phyloP scores from a whole-genome alignment of 2,113 vertebrate species.

The Promerops cafer region DNA sequence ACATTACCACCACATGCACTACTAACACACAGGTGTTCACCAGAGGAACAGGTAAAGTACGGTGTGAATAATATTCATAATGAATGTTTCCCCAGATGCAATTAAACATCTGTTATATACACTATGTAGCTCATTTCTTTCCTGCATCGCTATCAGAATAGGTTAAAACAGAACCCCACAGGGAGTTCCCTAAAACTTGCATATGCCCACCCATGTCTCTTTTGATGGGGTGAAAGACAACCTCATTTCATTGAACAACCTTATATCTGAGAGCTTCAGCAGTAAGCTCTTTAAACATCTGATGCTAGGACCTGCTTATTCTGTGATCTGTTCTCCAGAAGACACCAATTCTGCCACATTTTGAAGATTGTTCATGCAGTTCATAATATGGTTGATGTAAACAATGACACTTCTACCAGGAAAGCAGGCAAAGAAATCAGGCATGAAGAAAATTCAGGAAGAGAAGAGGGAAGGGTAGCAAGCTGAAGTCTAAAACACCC shows the following conservation, averaged over 20 bases:
- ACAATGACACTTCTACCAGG: not conserved
- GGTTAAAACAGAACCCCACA: not conserved
- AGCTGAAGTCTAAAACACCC: not conserved
- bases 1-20: constrained; percentile 69
- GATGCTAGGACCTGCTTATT: not conserved
- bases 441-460: not conserved
- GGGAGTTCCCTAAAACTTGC: not conserved
- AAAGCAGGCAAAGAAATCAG: not conserved
- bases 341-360: not conserved
- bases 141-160: not conserved
- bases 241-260: not conserved
- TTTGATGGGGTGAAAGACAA: not conserved
- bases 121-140: constrained; percentile 36
- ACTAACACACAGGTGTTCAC: constrained; percentile 60
- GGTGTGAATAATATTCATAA: constrained; percentile 45
- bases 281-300: not conserved
- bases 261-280: not conserved
- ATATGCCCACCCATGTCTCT: not conserved
- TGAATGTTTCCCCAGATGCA: constrained; percentile 56
- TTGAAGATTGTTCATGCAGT: not conserved
- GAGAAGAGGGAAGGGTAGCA: not conserved
- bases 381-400: not conserved
- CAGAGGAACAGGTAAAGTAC: constrained; percentile 62
- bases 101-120: constrained; percentile 53
- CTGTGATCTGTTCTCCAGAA: not conserved